Base-by-base conservation (phyloP, 1,140 invertebrate species). In the Lanistes nyassanus region DNA sequence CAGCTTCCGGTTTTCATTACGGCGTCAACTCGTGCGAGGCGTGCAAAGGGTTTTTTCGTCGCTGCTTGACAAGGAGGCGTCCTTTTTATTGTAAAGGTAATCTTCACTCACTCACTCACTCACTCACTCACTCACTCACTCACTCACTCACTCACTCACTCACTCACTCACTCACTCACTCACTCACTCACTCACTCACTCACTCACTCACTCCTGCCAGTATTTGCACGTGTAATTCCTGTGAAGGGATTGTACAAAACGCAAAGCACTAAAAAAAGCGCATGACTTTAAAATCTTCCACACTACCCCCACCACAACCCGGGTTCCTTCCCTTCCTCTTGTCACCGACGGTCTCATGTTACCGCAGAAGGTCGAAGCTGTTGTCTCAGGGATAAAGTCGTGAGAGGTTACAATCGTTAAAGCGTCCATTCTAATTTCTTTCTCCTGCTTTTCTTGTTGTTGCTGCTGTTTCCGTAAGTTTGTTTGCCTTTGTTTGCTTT, bases 1-100 rank as follows among this genome's bases (percentile, higher is more conserved):
- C 85, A 56, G 88, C 90, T 7, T 86, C 87, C 13, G 91, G 91
- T 21, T 84, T 90, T 36, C 91, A 91, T 78, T 91, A 91, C 81
- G 90, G 90, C 36, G 89, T 88, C 16, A 87, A 89, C 60, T 90
- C 89, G 7, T 91, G 90, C 76, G 90, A 91, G 73, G 90, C 90
- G 5, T 91, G 90, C 81, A 90, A 90, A 83, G 87, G 82, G 2
- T 85, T 85, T 65, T 85, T 84, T 77, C 64, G 84, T 31, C 78
- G 84, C 16, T 79, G 77, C 76, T 67, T 86, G 26, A 76, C 80
- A 56, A 76, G 79, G 23, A 60, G 56, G 56, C 23, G 29, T 3
- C n/a, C 23, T 60, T 60, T 26, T 23, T n/a, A 26, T 23, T 60
- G 56, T 23, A 60, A n/a, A 60, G 56, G 56, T 60, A 31, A 53